Percentiles rank a stretch among this genome's conserved stretches.
phyloP scores from a whole-genome alignment of 2,888 invertebrate genomes.

The Danaus chrysippus region DNA sequence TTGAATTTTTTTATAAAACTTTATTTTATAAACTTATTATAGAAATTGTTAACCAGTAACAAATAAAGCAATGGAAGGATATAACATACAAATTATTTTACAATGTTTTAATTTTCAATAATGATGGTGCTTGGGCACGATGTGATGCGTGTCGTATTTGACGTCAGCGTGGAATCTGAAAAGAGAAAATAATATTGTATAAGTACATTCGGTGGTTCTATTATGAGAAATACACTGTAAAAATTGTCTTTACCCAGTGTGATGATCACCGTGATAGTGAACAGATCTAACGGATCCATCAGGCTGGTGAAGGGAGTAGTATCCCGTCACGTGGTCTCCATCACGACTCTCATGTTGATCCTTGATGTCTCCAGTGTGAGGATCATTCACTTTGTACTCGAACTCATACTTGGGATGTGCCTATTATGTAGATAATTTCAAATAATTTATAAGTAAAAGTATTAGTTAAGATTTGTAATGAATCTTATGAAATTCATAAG shows the following conservation, averaged over 20 bases:
- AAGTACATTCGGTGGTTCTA: background rate
- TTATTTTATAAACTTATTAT: too few relatives aligned
- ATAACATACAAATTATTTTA: background rate
- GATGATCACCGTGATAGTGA: slow-evolving; percentile 59
- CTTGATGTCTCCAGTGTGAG: slow-evolving; percentile 73
- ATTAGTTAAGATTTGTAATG: too few relatives aligned
- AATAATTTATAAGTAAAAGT: too few relatives aligned
- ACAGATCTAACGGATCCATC: slow-evolving; percentile 74
- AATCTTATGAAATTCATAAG: too few relatives aligned
- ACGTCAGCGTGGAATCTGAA: slow-evolving; percentile 67
- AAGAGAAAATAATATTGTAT: slow-evolving; percentile 18
- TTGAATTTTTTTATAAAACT: too few relatives aligned
- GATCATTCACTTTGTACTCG: slow-evolving; percentile 60
- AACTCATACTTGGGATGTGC: slow-evolving; percentile 61
- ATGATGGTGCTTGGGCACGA: slow-evolving; percentile 53
- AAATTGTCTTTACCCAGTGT: background rate
- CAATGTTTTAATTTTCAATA: slow-evolving; percentile 18
- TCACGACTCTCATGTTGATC: slow-evolving; percentile 65
- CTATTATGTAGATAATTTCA: slow-evolving; percentile 28
- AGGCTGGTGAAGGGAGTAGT: slow-evolving; percentile 67
- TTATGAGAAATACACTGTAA: background rate
- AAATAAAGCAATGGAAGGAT: background rate
- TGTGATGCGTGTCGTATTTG: slow-evolving; percentile 63
- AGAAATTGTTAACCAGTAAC: too few relatives aligned
- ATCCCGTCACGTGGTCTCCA: slow-evolving; percentile 59